Base-by-base conservation (phyloP, 30 jellyfish, hydroid and myxozoan species). In the Calvadosia cruxmelitensis region DNA sequence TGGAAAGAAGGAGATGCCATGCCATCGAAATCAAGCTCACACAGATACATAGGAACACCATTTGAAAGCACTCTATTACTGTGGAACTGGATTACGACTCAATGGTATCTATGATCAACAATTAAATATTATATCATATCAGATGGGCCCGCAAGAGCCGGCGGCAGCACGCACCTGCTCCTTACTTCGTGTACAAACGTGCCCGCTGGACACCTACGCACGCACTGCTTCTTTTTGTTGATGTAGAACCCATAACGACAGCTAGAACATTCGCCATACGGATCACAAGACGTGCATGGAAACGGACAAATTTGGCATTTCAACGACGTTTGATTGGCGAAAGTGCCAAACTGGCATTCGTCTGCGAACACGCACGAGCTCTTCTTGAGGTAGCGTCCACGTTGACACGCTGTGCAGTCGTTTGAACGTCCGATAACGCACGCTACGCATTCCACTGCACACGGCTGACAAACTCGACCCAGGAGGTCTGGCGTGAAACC, bases 291-390 rank as follows among this genome's bases (percentile, higher is more conserved):
- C 20, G 92, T 62, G 68, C 99, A 91, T 15, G 82, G 85, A 34
- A 71, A 68, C 20, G 95, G 95, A 33, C 99, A 91, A 0, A 72
- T n/a, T 53, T 78, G 80, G 34, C 99, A 91, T 69, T 62, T 50
- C 16, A 79, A 80, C 0, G 94, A 66, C 0, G 91, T 89, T 24
- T 51, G 57, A 80, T 89, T 80, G 68, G 84, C 94, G 63, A 67
- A 89, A 64, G 53, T 78, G 1, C 93, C 82, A 48, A 29, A 35
- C 62, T 81, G 82, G 63, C 98, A 89, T 30, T 79, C 80, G 49
- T 30, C 74, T 3, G 76, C 86, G 28, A 70, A 71, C 0, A 76
- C 95, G 50, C 98, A 89, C 49, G 66, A 49, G 66, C 85, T 74
- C 29, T 69, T 80, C 82, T 89, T 81, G 31, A 80, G 74, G 63